phyloP scores from a whole-genome alignment of 2,113 vertebrate species.

The Limanda limanda region DNA sequence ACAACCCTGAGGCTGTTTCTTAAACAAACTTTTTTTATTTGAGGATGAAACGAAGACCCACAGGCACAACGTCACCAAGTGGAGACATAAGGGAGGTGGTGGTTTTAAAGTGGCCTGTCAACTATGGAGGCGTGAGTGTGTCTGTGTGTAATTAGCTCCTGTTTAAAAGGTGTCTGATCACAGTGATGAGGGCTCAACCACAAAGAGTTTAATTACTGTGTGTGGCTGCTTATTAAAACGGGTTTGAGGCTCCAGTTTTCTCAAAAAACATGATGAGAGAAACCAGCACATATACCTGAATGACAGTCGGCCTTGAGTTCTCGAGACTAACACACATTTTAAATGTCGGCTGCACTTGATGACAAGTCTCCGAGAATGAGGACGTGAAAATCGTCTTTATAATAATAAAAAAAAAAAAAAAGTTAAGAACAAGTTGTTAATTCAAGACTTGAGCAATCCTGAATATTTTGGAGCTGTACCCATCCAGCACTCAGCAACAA shows the following conservation, averaged over 20 bases:
- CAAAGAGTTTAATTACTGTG: conserved; percentile 9
- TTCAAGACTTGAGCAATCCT: too few relatives aligned
- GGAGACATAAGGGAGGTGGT: conserved; percentile 16
- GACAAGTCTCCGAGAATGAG: too few relatives aligned
- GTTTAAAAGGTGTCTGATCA: conserved; percentile 52
- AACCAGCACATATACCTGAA: background rate
- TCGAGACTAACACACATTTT: background rate
- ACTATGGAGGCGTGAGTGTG: conserved; percentile 15
- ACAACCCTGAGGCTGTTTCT: conserved; percentile 25
- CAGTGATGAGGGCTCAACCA: conserved; percentile 34
- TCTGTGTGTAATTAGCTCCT: conserved; percentile 12
- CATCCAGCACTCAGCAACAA: too few relatives aligned
- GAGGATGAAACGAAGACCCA: conserved; percentile 38
- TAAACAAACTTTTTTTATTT: conserved; percentile 13
- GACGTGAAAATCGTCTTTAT: too few relatives aligned
- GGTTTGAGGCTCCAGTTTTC: background rate
- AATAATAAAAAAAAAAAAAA: too few relatives aligned
- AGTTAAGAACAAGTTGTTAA: too few relatives aligned
- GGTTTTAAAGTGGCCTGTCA: conserved; percentile 42
- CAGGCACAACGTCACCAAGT: conserved; percentile 18
- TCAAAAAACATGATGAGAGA: background rate
- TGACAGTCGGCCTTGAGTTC: background rate
- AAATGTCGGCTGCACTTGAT: too few relatives aligned
- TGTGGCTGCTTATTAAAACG: conserved; percentile 51
- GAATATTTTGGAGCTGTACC: too few relatives aligned